Evolutionary conservation across 2,797 vertebrate genomes (phyloP).

Genomic region (Ambastaia sidthimunki): DNA sequence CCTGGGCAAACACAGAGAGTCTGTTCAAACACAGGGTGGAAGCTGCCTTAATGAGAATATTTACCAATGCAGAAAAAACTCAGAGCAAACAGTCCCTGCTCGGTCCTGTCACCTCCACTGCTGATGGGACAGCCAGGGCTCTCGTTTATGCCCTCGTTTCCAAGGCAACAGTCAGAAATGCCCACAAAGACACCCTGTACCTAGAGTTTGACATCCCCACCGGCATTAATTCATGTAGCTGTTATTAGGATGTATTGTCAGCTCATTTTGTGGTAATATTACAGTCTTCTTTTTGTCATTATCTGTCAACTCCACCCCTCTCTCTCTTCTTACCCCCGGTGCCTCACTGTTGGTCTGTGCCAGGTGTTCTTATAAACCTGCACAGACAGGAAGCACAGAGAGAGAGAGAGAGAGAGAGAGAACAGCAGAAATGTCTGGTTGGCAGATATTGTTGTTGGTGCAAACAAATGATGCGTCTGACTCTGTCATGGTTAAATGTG

Average conservation of each 20-base stretch:
- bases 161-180: slow-evolving; percentile 29
- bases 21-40: slow-evolving; percentile 84
- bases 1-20: slow-evolving; percentile 57
- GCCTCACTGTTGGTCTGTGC: slow-evolving; percentile 35
- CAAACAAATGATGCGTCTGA: slow-evolving; percentile 52
- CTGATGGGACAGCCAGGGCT: slow-evolving; percentile 49
- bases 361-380: slow-evolving; percentile 50
- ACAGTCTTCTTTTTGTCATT: slow-evolving; percentile 35
- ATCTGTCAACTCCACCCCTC: slow-evolving; percentile 31
- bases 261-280: slow-evolving; percentile 48
- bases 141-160: slow-evolving; percentile 51
- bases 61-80: slow-evolving; percentile 65
- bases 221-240: slow-evolving; percentile 34
- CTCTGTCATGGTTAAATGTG: slow-evolving; percentile 55
- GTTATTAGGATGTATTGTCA: slow-evolving; percentile 52
- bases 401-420: slow-evolving; percentile 43
- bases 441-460: slow-evolving; percentile 56
- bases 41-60: slow-evolving; percentile 82
- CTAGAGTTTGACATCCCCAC: slow-evolving; percentile 49
- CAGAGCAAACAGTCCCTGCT: slow-evolving; percentile 51
- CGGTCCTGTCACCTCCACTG: slow-evolving; percentile 49
- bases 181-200: slow-evolving; percentile 21
- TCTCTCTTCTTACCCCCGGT: not conserved
- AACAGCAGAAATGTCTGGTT: slow-evolving; percentile 35
- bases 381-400: slow-evolving; percentile 38